These are phyloP conservation scores for Beaufortia kweichowensis DNA, from an alignment of 2,113 vertebrate genomes.

Conservation along the genomic window DNA sequence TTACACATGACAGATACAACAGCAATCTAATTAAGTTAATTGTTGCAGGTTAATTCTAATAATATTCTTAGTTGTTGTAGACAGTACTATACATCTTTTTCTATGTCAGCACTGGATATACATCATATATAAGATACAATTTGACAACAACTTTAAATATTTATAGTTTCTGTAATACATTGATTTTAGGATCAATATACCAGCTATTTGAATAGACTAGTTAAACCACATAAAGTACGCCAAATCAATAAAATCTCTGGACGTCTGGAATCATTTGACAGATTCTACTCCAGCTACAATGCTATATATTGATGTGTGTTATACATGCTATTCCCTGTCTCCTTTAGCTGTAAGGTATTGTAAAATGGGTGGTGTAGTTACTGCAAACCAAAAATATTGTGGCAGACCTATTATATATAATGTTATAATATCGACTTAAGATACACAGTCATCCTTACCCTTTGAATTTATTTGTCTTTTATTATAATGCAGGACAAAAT, in stretches of 20 bases:
- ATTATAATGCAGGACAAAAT: not conserved
- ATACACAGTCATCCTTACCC: slow-evolving; percentile 59
- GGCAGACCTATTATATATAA: too few relatives aligned
- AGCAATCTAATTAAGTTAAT: too few relatives aligned
- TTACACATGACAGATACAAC: too few relatives aligned
- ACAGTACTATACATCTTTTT: too few relatives aligned
- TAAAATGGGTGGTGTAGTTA: slow-evolving; percentile 27
- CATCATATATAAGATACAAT: too few relatives aligned
- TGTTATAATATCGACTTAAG: too few relatives aligned
- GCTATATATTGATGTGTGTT: slow-evolving; percentile 38
- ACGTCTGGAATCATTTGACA: slow-evolving; percentile 28
- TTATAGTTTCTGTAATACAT: slow-evolving; percentile 5
- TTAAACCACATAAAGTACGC: not conserved
- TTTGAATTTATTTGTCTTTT: slow-evolving; percentile 58
- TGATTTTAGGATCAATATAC: slow-evolving; percentile 2
- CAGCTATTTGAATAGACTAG: slow-evolving; percentile 10
- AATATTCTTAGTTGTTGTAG: too few relatives aligned
- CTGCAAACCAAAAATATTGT: slow-evolving; percentile 28
- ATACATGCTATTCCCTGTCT: slow-evolving; percentile 3
- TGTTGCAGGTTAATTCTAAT: too few relatives aligned
- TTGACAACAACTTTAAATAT: slow-evolving; percentile 27
- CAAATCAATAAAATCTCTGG: slow-evolving; percentile 23
- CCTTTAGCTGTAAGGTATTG: not conserved
- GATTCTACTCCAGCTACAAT: slow-evolving; percentile 27
- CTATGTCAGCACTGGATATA: too few relatives aligned